Base-by-base conservation (phyloP, 2,888 invertebrate species). In the Caenorhabditis drosophilae region DNA sequence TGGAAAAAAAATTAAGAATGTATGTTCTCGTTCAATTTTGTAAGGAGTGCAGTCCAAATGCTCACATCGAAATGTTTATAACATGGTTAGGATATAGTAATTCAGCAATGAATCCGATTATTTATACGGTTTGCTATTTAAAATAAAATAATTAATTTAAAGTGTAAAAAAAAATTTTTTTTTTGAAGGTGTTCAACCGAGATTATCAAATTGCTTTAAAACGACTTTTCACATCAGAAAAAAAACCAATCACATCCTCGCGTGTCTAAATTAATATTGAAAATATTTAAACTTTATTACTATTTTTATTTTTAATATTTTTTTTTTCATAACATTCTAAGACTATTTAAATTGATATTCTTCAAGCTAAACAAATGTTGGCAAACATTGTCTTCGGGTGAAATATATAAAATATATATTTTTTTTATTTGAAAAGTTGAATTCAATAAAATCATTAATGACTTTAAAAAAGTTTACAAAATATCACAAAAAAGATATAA, bases 111-210 rank as follows among this genome's bases (percentile, higher is more conserved):
- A 83, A 83, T 55, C 83, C 83, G 4, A 83, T 82, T 36, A 83
- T 83, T 55, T 83, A 83, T 60, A 83, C 82, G 61, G 82, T 81
- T n/a, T n/a, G n/a, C n/a, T n/a, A n/a, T n/a, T n/a, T n/a, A n/a
- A n/a, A n/a, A n/a, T n/a, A n/a, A 54, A 41, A 31, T 40, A 31
- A 27, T 9, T 35, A 9, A 12, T 31, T 31, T 12, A 31, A 6
- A 9, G 31, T 31, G 26, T 18, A 36, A 31, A 25, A 25, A 35
- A 7, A 6, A 4, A 22, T 26, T 2, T 51, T 45, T 34, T 15
- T 18, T 16, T 57, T 73, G 53, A 49, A 79, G 79, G 81, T 83
- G 12, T 81, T 83, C 71, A 83, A 83, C 60, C 72, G 81, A 22
- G 82, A 83, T 61, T 83, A 82, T 61, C 83, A 83, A 70, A 83